Evolutionary conservation across 1,140 invertebrate genomes (phyloP).

Genomic region (Tetragnatha versicolor): DNA sequence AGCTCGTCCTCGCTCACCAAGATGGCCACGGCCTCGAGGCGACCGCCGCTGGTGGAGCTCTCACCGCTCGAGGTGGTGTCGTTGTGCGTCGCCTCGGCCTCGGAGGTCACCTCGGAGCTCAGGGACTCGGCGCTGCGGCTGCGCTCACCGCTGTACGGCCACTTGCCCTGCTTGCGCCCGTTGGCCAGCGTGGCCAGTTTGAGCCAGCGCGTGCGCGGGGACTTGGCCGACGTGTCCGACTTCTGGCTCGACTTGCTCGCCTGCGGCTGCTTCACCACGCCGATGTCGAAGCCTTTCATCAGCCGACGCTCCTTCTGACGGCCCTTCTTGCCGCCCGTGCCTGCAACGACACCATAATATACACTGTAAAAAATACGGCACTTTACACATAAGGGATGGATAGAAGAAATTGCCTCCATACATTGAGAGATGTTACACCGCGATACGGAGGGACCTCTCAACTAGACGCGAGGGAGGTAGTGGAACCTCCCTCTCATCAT

Average conservation of each 20-base stretch:
- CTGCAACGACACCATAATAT: too few relatives aligned
- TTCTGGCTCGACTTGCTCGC: constrained; percentile 47
- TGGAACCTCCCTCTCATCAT: too few relatives aligned
- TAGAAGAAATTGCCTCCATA: too few relatives aligned
- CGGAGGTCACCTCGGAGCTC: constrained; percentile 56
- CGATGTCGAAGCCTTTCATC: constrained; percentile 90
- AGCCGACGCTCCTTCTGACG: constrained; percentile 87
- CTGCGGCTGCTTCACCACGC: constrained; percentile 56
- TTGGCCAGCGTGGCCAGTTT: constrained; percentile 57
- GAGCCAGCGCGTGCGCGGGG: constrained; percentile 49
- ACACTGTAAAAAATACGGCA: too few relatives aligned
- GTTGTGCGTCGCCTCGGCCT: constrained; percentile 45
- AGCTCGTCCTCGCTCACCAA: constrained; percentile 44
- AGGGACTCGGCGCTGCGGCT: constrained; percentile 57
- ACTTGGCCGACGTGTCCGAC: constrained; percentile 51
- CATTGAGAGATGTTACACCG: too few relatives aligned
- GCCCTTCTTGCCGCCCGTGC: constrained; percentile 90
- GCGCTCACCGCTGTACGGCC: constrained; percentile 57
- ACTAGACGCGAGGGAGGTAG: too few relatives aligned
- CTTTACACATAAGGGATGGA: too few relatives aligned
- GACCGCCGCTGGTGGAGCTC: constrained; percentile 28
- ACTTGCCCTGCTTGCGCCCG: constrained; percentile 57
- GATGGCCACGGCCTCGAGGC: constrained; percentile 14
- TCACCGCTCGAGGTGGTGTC: constrained; percentile 44
- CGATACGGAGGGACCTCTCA: too few relatives aligned